Conservation (phyloP, 1,140 invertebrate species). For the Latrodectus geometricus region DNA sequence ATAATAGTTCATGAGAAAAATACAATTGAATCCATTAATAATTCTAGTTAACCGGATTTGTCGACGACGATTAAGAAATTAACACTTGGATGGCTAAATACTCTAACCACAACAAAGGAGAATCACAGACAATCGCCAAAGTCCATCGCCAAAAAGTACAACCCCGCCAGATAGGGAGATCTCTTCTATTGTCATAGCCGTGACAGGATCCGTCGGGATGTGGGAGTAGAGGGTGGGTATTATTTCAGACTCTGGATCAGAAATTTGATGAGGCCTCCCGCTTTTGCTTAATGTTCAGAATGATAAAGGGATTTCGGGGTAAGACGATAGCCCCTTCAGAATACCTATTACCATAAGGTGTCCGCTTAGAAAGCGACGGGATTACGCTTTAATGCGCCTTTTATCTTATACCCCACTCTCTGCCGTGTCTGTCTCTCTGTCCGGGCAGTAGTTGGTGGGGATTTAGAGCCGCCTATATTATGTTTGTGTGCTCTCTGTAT, state of each 20-base stretch:
- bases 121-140: background rate
- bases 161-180: slow-evolving; percentile 6
- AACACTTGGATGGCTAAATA: no score
- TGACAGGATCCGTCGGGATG: slow-evolving; percentile 18
- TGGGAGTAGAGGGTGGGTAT: slow-evolving; percentile 23
- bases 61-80: no score
- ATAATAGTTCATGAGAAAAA: no score
- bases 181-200: slow-evolving; percentile 48
- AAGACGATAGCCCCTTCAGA: slow-evolving; percentile 57
- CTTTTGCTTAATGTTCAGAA: slow-evolving; percentile 59
- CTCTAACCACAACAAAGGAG: no score
- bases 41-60: no score
- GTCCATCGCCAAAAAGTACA: slow-evolving; percentile 8
- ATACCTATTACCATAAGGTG: slow-evolving; percentile 56
- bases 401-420: slow-evolving; percentile 41
- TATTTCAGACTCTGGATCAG: slow-evolving; percentile 53
- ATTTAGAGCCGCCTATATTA: slow-evolving; percentile 43
- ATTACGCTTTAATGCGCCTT: slow-evolving; percentile 56
- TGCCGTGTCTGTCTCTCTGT: background rate
- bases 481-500: slow-evolving; percentile 22
- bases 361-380: slow-evolving; percentile 55
- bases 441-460: background rate
- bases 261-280: slow-evolving; percentile 55
- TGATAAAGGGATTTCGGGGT: slow-evolving; percentile 54
- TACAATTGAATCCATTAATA: no score